Conservation (phyloP, 2,888 invertebrate species). For the Drosophila macrothrix region DNA sequence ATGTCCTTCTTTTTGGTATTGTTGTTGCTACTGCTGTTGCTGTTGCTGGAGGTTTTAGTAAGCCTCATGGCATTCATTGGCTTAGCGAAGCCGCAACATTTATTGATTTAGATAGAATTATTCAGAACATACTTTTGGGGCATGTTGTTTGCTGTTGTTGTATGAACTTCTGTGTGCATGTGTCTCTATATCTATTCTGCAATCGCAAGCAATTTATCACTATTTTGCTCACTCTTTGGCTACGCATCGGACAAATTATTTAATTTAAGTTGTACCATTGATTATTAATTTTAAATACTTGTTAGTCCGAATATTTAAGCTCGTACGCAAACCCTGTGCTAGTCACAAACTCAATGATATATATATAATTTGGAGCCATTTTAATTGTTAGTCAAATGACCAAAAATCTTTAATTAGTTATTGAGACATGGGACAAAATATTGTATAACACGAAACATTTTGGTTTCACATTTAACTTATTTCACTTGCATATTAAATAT, state of each 20-base stretch:
- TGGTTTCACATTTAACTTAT: too few species aligned
- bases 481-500: background rate
- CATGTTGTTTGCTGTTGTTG: background rate
- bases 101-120: constrained; percentile 55
- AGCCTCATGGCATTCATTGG: constrained; percentile 43
- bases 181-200: background rate
- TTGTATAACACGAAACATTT: too few species aligned
- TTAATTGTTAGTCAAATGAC: background rate
- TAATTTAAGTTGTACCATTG: background rate
- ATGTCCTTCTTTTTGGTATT: constrained; percentile 1
- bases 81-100: constrained; percentile 44
- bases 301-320: background rate
- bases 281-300: background rate
- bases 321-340: background rate
- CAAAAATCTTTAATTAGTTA: background rate
- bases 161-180: background rate
- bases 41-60: constrained; percentile 20
- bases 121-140: constrained; percentile 4
- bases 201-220: background rate
- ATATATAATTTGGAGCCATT: background rate
- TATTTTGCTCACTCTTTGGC: background rate
- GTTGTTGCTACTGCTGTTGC: constrained; percentile 1
- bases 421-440: background rate
- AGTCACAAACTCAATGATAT: background rate
- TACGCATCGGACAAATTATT: background rate